Evolutionary conservation across 64 coral and sea anemone species (phyloP).

Genomic region (Porites australiensis): DNA sequence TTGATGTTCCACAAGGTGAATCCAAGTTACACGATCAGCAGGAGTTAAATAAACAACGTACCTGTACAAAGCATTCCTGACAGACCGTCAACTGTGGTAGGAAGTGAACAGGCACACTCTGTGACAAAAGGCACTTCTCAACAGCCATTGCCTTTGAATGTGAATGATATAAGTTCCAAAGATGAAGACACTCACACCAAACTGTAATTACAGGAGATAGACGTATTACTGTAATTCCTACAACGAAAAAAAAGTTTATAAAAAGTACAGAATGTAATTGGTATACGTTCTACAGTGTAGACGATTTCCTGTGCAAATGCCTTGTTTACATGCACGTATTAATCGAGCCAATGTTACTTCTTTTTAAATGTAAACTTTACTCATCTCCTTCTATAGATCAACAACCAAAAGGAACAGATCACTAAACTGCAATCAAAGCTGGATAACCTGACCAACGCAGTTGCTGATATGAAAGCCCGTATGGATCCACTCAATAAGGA

Average conservation of each 20-base stretch:
- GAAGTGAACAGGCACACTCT: not conserved
- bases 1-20: not conserved
- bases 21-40: not conserved
- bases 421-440: slow-evolving; percentile 68
- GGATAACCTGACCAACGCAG: slow-evolving; percentile 23
- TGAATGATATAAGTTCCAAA: not conserved
- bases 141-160: not conserved
- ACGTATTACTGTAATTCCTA: too few relatives aligned
- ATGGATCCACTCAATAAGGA: slow-evolving; percentile 74
- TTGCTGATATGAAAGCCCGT: slow-evolving; percentile 45
- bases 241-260: too few relatives aligned
- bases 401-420: slow-evolving; percentile 89
- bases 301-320: too few relatives aligned
- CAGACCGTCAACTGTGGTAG: not conserved
- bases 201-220: too few relatives aligned
- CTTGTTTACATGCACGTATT: too few relatives aligned
- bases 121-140: not conserved
- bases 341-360: not conserved
- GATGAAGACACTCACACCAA: too few relatives aligned
- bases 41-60: not conserved
- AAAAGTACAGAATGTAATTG: too few relatives aligned
- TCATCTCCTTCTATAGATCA: slow-evolving; percentile 17
- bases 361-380: not conserved
- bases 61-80: not conserved
- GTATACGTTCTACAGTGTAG: too few relatives aligned